Base-by-base conservation (phyloP, 2,888 invertebrate species). In the Erannis defoliaria region DNA sequence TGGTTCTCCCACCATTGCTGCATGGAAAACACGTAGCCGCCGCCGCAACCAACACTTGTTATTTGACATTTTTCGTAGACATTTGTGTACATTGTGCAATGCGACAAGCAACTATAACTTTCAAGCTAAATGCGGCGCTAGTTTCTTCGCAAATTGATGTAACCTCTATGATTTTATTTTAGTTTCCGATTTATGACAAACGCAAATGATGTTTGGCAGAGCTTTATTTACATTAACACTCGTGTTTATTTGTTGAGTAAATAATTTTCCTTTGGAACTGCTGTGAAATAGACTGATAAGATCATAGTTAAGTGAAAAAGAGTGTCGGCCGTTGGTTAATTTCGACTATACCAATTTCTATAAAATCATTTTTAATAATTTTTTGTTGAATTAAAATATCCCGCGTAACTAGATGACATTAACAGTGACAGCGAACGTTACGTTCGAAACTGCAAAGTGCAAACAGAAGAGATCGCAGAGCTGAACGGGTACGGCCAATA, bases 1-100 rank as follows among this genome's bases (percentile, higher is more conserved):
- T 81, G 66, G 67, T 78, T 81, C 86, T 88, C 92, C 92, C 93
- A 84, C 93, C 90, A 90, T 89, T 67, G 73, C 67, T 46, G 53
- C 38, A 61, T 71, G 70, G 64, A 71, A 72, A 73, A 92, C 91
- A 91, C 91, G 90, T 90, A 86, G 86, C 75, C 84, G 63, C 37
- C 64, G 64, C 49, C 51, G 49, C 19, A 2, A 14, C 50, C 43
- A 45, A 35, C 26, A 50, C 50, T 50, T 2, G 18, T 3, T 19
- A 40, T 71, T 68, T 71, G 69, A 67, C 70, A 68, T 68, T 71
- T 62, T 68, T 62, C 51, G 64, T 57, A 54, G 55, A 46, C 55
- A 58, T 67, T 67, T 65, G 64, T 67, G 45, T 68, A 64, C 63
- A 64, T 55, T 53, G 42, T 46, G 33, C 14, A 54, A 54, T 49